These are phyloP conservation scores for Cuculus canorus DNA, from an alignment of 2,797 vertebrate genomes.

Conservation along the genomic window DNA sequence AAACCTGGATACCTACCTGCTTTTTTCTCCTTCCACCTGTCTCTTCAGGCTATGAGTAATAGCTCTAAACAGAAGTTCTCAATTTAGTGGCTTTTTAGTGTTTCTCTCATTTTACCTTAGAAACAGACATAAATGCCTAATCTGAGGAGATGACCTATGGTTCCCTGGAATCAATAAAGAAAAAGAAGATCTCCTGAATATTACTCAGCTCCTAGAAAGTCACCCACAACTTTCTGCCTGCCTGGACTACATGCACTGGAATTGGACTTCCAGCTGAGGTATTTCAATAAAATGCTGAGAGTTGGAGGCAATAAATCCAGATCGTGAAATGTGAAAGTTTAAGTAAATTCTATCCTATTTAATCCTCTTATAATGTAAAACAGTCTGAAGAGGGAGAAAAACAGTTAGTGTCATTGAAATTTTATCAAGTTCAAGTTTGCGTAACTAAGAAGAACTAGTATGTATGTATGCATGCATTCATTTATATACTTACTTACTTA, in stretches of 20 bases:
- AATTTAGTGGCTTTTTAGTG: neutral
- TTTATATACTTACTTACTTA: too few species aligned
- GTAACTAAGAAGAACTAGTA: neutral
- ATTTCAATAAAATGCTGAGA: neutral
- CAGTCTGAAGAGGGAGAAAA: neutral
- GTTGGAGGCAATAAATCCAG: neutral
- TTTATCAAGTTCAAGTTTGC: neutral
- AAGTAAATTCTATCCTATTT: neutral
- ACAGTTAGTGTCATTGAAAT: neutral
- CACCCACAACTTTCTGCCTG: neutral
- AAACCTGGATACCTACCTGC: neutral
- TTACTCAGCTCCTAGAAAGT: neutral
- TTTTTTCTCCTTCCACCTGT: neutral
- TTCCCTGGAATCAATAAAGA: neutral
- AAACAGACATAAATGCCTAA: neutral
- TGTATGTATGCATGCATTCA: neutral
- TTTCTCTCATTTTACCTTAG: constrained; percentile 18
- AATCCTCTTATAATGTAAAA: neutral
- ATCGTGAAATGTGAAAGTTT: neutral
- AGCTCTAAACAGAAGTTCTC: neutral
- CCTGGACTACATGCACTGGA: neutral
- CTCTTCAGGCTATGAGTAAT: neutral
- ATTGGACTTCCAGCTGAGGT: neutral
- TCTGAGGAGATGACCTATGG: neutral
- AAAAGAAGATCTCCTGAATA: neutral